phyloP scores from a whole-genome alignment of 2,797 vertebrate genomes.

The Nannoperca australis region DNA sequence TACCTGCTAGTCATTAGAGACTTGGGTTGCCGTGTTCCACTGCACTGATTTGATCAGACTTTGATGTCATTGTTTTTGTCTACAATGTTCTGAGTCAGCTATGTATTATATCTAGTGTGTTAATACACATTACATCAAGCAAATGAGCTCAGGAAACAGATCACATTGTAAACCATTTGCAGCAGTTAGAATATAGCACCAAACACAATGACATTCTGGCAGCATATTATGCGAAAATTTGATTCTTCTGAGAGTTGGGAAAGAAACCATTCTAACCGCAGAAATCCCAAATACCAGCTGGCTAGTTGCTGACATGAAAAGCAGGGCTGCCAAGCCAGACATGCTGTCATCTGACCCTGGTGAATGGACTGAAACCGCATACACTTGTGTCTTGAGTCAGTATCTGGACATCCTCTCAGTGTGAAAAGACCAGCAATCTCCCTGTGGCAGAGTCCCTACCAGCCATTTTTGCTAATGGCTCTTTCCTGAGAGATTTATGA shows the following conservation, averaged over 20 bases:
- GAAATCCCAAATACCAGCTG: constrained; percentile 60
- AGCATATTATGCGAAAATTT: constrained; percentile 51
- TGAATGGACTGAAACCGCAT: constrained; percentile 42
- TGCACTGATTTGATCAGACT: constrained; percentile 42
- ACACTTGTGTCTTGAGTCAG: constrained; percentile 52
- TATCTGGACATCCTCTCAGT: constrained; percentile 73
- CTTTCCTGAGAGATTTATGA: constrained; percentile 80
- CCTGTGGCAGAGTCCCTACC: constrained; percentile 57
- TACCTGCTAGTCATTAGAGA: constrained; percentile 56
- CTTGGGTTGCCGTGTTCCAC: constrained; percentile 23
- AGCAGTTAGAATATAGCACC: constrained; percentile 31
- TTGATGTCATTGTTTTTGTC: constrained; percentile 66
- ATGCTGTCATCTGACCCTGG: constrained; percentile 72
- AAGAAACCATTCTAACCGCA: constrained; percentile 62
- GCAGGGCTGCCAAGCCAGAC: constrained; percentile 66
- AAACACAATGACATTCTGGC: constrained; percentile 54
- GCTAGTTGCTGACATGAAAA: constrained; percentile 67
- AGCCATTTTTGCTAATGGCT: constrained; percentile 80
- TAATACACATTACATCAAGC: constrained; percentile 36
- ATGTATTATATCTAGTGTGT: constrained; percentile 35
- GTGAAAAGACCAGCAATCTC: constrained; percentile 53
- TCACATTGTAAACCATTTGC: constrained; percentile 54
- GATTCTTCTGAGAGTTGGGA: constrained; percentile 51
- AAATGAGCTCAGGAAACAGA: constrained; percentile 63
- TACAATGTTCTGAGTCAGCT: constrained; percentile 42